These are phyloP conservation scores for Zeugodacus cucurbitae DNA, from an alignment of 1,140 invertebrate genomes.

Conservation along the genomic window DNA sequence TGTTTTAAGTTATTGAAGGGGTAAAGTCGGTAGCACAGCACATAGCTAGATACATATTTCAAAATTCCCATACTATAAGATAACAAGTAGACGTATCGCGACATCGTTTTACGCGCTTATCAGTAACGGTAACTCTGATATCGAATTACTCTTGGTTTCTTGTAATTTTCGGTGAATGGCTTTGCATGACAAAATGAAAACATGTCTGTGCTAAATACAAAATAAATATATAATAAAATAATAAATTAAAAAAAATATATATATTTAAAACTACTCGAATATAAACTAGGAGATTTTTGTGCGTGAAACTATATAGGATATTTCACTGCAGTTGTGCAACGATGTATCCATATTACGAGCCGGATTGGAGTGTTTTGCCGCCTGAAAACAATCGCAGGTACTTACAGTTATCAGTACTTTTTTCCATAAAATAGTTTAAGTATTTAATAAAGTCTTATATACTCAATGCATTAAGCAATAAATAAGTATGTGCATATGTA, in stretches of 20 bases:
- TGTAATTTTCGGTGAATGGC: constrained; percentile 2
- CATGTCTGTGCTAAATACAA: not conserved
- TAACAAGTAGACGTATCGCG: not conserved
- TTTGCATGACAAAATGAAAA: not conserved
- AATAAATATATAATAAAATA: not conserved
- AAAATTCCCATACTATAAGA: not conserved
- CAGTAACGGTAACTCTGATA: constrained; percentile 2
- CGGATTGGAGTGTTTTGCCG: constrained; percentile 83
- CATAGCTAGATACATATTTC: not conserved
- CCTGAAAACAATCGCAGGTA: constrained; percentile 85
- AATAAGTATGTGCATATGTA: not conserved
- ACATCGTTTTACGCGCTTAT: constrained; percentile 6
- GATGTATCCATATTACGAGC: constrained; percentile 80
- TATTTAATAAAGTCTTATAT: not conserved
- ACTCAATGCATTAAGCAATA: not conserved
- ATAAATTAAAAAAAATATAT: not conserved
- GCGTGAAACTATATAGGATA: not conserved
- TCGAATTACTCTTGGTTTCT: constrained; percentile 8
- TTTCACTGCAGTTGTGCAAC: not conserved
- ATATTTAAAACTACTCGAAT: not conserved
- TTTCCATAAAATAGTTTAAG: not conserved
- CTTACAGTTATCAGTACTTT: constrained; percentile 37
- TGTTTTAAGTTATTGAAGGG: not conserved
- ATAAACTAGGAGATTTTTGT: not conserved
- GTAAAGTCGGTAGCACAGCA: not conserved